Evolutionary conservation across 1,140 invertebrate species (phyloP), one percentile per base, ranked within the genome.

Genomic region (Drosophila repletoides): DNA sequence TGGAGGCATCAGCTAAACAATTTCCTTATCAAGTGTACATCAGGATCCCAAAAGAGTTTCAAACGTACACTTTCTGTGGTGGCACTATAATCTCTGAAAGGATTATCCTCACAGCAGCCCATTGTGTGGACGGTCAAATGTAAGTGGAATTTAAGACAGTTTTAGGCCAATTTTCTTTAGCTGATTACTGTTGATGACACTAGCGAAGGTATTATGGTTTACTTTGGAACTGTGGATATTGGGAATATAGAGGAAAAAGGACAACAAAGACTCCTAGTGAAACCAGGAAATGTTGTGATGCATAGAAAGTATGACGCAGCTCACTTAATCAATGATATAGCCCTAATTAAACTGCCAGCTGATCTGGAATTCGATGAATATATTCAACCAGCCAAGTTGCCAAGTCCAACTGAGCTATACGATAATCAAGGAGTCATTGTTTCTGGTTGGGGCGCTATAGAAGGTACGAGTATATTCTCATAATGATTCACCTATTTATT

Each of bases 51-150:
- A 0, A 2, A 2, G 2, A 6, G 3, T 28, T 3, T 28, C 0
- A 4, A 1, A 29, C 15, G 51, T 0, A 0, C 4, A 0, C 1
- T 1, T 0, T 0, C 0, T 64, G 61, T 5, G 61, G 61, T 1
- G 63, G 63, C n/a, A 38, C 36, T 12, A 22, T 66, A 14, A 43
- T 66, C 5, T 66, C 63, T n/a, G 17, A 40, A 2, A 15, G 21
- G 21, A 28, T 41, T 2, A 24, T 66, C 0, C 10, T 66, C 1
- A 66, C 63, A n/a, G 56, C 63, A 28, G 63, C 63, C 7, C 45
- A 43, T 24, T 66, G 63, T 9, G 7, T 61, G 0, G 0, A 0
- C 0, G 0, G n/a, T 2, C 2, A 14, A 1, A 3, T 51, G 63
- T 61, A 34, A 66, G 55, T 15, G 0, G 21, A 9, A 12, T 19